These are phyloP conservation scores for Galago senegalensis DNA, from an alignment of 2,797 vertebrate species.

Conservation along the genomic window DNA sequence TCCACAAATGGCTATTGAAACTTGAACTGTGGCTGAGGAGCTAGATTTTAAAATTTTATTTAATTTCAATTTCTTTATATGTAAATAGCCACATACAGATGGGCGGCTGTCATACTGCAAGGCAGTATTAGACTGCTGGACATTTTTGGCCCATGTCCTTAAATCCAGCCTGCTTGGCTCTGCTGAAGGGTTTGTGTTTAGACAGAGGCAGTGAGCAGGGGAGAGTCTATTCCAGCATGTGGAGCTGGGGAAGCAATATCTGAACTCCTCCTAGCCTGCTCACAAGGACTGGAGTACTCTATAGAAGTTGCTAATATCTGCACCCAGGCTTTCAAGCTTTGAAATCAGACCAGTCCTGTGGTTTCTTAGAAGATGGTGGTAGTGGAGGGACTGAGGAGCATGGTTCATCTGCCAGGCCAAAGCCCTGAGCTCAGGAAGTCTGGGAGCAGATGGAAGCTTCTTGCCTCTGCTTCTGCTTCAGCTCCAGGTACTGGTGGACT, in stretches of 20 bases:
- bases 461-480: neutral
- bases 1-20: neutral
- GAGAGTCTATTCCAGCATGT: neutral
- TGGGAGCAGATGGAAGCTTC: neutral
- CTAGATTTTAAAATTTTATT: constrained; percentile 16
- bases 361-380: neutral
- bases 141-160: neutral
- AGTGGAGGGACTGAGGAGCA: neutral
- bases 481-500: neutral
- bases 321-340: neutral
- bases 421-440: neutral
- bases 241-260: neutral
- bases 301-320: neutral
- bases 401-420: neutral
- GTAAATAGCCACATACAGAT: neutral
- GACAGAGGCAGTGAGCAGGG: neutral
- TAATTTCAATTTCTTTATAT: constrained; percentile 29
- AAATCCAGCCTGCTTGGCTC: neutral
- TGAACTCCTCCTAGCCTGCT: neutral
- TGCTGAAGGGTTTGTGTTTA: neutral
- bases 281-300: neutral
- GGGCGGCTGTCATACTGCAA: neutral
- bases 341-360: neutral
- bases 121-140: constrained; percentile 10
- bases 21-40: neutral